A percentile compares a stretch with the other conserved stretches of the same genome.
phyloP scores from a whole-genome alignment of 2,888 invertebrate species.

The Napeogenes inachia region DNA sequence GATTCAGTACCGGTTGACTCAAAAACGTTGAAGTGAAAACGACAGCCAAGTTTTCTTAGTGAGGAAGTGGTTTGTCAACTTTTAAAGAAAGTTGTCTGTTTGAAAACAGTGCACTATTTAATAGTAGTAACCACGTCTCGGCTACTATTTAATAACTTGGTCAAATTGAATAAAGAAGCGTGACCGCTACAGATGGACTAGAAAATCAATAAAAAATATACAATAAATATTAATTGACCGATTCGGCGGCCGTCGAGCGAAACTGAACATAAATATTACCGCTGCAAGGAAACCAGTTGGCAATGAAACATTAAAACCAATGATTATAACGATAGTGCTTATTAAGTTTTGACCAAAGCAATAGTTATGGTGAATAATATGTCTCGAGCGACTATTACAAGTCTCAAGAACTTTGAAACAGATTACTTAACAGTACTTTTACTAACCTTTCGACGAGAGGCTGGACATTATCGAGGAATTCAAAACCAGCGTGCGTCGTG shows the following conservation, averaged over 20 bases:
- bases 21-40: constrained; percentile 22
- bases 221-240: constrained; percentile 6
- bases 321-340: constrained; percentile 7
- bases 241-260: constrained; percentile 5
- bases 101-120: constrained; percentile 9
- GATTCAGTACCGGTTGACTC: background rate
- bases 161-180: background rate
- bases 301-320: constrained; percentile 15
- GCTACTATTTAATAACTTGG: background rate
- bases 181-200: constrained; percentile 8
- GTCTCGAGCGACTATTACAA: background rate
- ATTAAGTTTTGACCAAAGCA: constrained; percentile 5
- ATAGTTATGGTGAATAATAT: background rate
- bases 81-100: constrained; percentile 22
- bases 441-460: constrained; percentile 85
- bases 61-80: constrained; percentile 21
- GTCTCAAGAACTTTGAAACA: background rate
- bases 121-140: background rate
- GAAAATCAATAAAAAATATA: constrained; percentile 6
- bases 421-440: background rate
- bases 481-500: constrained; percentile 94
- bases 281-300: constrained; percentile 23
- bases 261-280: constrained; percentile 19
- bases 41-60: constrained; percentile 18
- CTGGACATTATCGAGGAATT: constrained; percentile 92